Evolutionary conservation across 2,113 vertebrate species (phyloP).

Genomic region (Oreochromis niloticus): DNA sequence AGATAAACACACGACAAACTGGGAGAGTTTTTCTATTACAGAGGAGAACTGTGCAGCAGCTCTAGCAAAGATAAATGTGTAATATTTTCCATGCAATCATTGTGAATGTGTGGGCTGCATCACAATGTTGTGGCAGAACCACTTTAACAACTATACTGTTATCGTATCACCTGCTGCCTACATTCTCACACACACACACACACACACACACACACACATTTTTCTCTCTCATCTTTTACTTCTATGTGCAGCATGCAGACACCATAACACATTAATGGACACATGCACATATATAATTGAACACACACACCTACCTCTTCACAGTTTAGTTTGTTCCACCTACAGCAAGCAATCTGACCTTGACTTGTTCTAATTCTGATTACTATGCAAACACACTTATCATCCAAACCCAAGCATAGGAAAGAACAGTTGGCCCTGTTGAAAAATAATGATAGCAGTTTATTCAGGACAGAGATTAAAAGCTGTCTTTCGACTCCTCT

Average conservation of each 20-base stretch:
- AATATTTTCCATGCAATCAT: slow-evolving; percentile 9
- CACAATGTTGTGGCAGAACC: background rate
- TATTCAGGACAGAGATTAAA: slow-evolving; percentile 60
- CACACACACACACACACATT: background rate
- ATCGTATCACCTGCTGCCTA: background rate
- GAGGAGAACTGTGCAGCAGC: background rate
- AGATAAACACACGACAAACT: background rate
- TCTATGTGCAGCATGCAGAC: background rate
- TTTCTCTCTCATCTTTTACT: background rate
- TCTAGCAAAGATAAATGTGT: slow-evolving; percentile 16
- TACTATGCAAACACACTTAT: slow-evolving; percentile 49
- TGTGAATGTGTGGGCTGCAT: slow-evolving; percentile 20
- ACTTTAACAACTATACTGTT: background rate
- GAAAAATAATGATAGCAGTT: slow-evolving; percentile 42
- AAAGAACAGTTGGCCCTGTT: slow-evolving; percentile 37
- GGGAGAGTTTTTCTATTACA: background rate
- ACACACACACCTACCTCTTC: background rate
- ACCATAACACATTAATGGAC: background rate
- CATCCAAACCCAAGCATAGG: slow-evolving; percentile 23
- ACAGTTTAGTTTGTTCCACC: background rate
- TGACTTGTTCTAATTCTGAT: slow-evolving; percentile 42
- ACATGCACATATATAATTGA: background rate
- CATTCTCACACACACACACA: background rate
- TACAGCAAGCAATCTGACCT: slow-evolving; percentile 38
- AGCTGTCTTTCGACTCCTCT: slow-evolving; percentile 30